Percentiles rank a stretch among this genome's conserved stretches.
Conservation (phyloP, 2,888 invertebrate species). For the Tortrix viridana region DNA sequence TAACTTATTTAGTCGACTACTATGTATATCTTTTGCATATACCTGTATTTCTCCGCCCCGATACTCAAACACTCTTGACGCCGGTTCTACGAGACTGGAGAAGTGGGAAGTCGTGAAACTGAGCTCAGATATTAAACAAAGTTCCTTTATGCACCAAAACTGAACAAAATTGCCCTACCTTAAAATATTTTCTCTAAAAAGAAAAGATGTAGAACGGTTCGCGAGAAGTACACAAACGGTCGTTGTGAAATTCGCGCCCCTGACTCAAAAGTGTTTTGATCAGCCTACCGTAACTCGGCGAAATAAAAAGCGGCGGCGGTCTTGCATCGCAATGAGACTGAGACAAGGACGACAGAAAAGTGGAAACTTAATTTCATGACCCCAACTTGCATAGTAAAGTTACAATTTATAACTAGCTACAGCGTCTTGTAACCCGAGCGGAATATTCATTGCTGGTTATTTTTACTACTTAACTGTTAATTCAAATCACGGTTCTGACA, state of each 20-base stretch:
- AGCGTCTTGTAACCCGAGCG: conserved; percentile 11
- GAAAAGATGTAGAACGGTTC: conserved; percentile 10
- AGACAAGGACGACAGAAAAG: conserved; percentile 49
- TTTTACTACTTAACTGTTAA: conserved; percentile 2
- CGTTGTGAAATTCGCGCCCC: conserved; percentile 48
- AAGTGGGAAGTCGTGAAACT: background rate
- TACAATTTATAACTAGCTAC: conserved; percentile 37
- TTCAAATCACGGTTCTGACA: background rate
- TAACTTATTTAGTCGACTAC: no score
- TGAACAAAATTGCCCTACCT: background rate
- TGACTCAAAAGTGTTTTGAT: conserved; percentile 61
- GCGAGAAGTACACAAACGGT: conserved; percentile 41
- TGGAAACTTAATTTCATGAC: conserved; percentile 53
- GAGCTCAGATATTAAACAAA: background rate
- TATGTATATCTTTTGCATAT: no score
- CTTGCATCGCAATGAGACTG: conserved; percentile 61
- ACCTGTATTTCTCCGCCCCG: background rate
- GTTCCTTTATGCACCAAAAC: background rate
- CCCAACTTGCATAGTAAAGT: conserved; percentile 41
- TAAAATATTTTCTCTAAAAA: conserved; percentile 6
- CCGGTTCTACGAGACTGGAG: background rate
- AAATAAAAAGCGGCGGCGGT: conserved; percentile 55
- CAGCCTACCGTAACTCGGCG: conserved; percentile 57
- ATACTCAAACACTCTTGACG: background rate
- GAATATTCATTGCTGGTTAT: conserved; percentile 5